A percentile compares a stretch with the other conserved stretches of the same genome.
These are phyloP conservation scores for Tapera naevia DNA, from an alignment of 2,797 vertebrate genomes.

Conservation along the genomic window DNA sequence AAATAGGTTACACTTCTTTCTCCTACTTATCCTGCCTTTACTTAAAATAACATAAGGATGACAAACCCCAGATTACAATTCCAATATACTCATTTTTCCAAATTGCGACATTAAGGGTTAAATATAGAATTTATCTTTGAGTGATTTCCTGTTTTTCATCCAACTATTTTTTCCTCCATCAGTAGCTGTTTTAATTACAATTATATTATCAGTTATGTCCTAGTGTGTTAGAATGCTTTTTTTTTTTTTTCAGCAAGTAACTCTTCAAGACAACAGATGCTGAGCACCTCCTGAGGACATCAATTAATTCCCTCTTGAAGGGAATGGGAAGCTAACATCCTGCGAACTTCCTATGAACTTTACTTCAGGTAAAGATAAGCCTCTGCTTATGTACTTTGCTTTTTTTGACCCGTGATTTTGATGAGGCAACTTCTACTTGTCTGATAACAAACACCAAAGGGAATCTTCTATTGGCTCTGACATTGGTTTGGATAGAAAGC, in stretches of 20 bases:
- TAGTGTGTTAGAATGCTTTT: background rate
- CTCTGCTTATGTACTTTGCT: background rate
- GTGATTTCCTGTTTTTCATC: background rate
- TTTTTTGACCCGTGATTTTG: background rate
- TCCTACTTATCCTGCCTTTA: background rate
- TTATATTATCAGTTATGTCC: background rate
- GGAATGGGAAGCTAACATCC: background rate
- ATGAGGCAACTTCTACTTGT: background rate
- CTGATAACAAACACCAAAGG: slow-evolving; percentile 44
- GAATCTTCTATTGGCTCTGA: background rate
- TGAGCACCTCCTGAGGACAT: background rate
- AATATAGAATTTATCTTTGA: background rate
- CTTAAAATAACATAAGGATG: background rate
- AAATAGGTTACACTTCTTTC: background rate
- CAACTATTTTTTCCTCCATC: background rate
- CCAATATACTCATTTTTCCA: background rate
- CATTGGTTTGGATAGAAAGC: slow-evolving; percentile 12
- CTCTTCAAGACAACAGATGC: slow-evolving; percentile 7
- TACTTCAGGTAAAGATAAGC: background rate
- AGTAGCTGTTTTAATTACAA: background rate
- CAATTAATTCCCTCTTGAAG: slow-evolving; percentile 8
- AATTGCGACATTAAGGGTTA: background rate
- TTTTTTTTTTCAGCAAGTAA: background rate
- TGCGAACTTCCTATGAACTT: slow-evolving; percentile 18
- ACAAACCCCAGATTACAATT: background rate